Evolutionary conservation across 2,113 vertebrate genomes (phyloP), one percentile per base, ranked within the genome.

Genomic region (Microcebus jonahi): DNA sequence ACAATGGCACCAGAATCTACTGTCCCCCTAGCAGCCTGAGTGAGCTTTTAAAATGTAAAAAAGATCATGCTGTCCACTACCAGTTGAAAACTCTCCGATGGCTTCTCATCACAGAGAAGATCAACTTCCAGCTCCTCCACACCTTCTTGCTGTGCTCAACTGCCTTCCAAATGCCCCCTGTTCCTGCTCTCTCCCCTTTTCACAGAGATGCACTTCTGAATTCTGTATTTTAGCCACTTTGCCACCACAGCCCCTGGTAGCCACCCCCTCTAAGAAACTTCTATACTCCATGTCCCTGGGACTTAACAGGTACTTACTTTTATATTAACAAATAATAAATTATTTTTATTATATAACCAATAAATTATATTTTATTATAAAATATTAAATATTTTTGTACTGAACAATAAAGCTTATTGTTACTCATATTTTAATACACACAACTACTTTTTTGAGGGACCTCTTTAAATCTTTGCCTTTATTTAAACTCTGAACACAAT

Each of bases 131-230:
- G 8, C 57, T 67, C 23, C 53, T 65, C 42, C 1, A 6, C 15
- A 1, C 0, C 68, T 68, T 20, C 53, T 17, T 55, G 53, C 68
- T 31, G 21, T 11, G 61, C 67, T 14, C 39, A 14, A 18, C 10
- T 12, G 7, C 3, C 1, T 0, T 12, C 76, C 75, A 15, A 21
- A 13, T 23, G 12, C 1, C 1, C 57, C 21, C 0, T 0, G 2
- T 11, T 39, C 36, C 76, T 34, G 86, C 23, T 6, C 20, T 21
- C 4, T 20, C 17, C 48, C 59, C 15, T 42, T 14, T 14, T 13
- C 59, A 65, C 67, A 50, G 70, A 34, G 27, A 1, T 5, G 36
- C 2, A 36, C 57, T 68, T 57, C 36, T 8, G 18, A 59, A 13
- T 4, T 23, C 48, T 20, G 36, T 67, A 63, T 61, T 53, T 53